Conservation (phyloP, 2,797 vertebrate genomes). For the Anas bernieri region DNA sequence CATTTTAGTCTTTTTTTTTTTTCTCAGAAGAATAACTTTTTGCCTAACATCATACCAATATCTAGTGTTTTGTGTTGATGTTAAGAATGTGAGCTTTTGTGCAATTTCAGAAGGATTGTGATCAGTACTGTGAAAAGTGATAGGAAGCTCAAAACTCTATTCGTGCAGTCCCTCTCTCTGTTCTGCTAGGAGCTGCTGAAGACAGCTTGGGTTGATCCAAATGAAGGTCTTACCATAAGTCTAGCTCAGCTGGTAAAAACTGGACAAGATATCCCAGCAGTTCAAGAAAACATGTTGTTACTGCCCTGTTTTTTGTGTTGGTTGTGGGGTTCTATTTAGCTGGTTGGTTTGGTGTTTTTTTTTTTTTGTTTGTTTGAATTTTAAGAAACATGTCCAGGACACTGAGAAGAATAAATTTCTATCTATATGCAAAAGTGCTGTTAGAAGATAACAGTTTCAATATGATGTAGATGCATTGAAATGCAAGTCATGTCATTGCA, state of each 20-base stretch:
- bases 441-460: background rate
- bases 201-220: background rate
- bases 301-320: background rate
- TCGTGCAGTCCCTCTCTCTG: background rate
- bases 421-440: background rate
- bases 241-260: background rate
- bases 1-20: background rate
- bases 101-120: background rate
- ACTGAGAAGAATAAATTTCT: background rate
- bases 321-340: too few species aligned
- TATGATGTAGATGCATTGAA: background rate
- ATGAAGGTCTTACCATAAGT: background rate
- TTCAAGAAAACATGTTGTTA: background rate
- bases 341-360: background rate
- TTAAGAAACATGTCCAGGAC: background rate
- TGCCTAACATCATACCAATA: background rate
- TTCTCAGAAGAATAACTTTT: background rate
- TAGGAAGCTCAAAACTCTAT: background rate
- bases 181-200: background rate
- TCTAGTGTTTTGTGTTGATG: background rate
- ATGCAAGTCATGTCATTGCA: background rate
- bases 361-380: background rate
- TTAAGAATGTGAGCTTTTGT: background rate
- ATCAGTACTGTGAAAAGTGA: background rate
- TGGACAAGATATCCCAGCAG: background rate